Evolutionary conservation across 2,888 invertebrate species (phyloP).

Genomic region (Ormyrus rosae): DNA sequence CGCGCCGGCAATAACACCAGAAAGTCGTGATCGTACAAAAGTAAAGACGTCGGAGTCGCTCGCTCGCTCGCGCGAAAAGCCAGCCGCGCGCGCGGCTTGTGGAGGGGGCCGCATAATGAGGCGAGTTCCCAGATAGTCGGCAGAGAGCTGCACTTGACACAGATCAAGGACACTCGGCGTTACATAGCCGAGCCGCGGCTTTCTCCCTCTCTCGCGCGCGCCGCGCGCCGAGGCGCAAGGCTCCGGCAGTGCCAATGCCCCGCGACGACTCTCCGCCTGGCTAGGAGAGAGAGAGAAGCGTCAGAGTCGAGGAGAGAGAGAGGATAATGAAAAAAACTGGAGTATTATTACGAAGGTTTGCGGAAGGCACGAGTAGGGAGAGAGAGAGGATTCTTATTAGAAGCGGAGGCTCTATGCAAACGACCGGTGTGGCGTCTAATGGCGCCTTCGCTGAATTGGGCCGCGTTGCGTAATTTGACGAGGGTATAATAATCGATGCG

Average conservation of each 20-base stretch:
- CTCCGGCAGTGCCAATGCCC: constrained; percentile 25
- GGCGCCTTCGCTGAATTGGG: too few relatives aligned
- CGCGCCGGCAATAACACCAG: neutral
- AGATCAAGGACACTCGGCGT: constrained; percentile 52
- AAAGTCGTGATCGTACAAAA: constrained; percentile 14
- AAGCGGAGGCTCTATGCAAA: too few relatives aligned
- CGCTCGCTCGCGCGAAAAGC: neutral
- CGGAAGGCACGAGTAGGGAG: neutral
- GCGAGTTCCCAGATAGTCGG: constrained; percentile 30
- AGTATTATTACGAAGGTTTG: neutral
- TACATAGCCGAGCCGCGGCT: constrained; percentile 2
- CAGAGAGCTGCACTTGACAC: constrained; percentile 47
- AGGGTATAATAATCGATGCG: too few relatives aligned
- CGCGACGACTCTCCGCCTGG: neutral
- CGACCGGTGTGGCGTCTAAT: too few relatives aligned
- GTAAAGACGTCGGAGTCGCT: neutral
- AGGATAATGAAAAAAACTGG: neutral
- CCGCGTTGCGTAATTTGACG: too few relatives aligned
- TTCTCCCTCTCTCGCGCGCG: neutral
- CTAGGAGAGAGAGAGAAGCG: neutral
- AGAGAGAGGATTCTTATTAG: neutral
- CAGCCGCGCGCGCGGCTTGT: too few relatives aligned
- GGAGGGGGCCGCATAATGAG: constrained; percentile 25
- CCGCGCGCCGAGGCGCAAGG: neutral
- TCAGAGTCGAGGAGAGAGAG: neutral